Evolutionary conservation across 1,140 invertebrate species (phyloP).

Genomic region (Pemphigus obesinymphae): DNA sequence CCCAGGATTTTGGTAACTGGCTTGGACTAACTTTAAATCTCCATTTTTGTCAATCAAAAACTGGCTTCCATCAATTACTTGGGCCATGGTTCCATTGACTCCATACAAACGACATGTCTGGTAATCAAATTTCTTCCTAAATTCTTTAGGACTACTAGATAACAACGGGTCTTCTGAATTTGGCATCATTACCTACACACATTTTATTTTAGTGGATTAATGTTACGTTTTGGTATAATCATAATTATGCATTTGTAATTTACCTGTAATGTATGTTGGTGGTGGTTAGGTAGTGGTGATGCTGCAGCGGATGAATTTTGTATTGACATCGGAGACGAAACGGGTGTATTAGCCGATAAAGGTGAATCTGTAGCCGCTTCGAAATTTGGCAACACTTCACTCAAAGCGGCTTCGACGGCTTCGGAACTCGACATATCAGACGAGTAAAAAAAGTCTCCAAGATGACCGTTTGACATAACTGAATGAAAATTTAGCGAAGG

Average conservation of each 20-base stretch:
- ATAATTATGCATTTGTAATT: background rate
- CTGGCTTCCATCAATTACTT: constrained; percentile 57
- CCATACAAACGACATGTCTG: constrained; percentile 52
- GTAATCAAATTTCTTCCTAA: constrained; percentile 62
- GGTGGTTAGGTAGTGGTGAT: constrained; percentile 53
- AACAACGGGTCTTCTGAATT: constrained; percentile 77
- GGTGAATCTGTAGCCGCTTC: constrained; percentile 60
- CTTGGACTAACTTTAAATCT: constrained; percentile 62
- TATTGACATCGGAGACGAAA: constrained; percentile 56
- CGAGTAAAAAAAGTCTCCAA: constrained; percentile 77
- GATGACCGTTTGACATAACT: constrained; percentile 48
- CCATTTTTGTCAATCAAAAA: constrained; percentile 62
- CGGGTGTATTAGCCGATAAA: constrained; percentile 57
- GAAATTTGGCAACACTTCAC: constrained; percentile 71
- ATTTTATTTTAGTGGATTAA: background rate
- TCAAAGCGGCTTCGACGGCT: constrained; percentile 74
- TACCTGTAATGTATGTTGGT: constrained; percentile 30
- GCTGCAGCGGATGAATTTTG: constrained; percentile 55
- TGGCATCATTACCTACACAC: constrained; percentile 68
- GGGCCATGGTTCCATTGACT: constrained; percentile 58
- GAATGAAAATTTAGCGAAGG: constrained; percentile 54
- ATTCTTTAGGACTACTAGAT: constrained; percentile 75
- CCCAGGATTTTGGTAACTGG: constrained; percentile 47
- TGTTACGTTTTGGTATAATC: background rate
- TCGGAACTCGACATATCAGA: constrained; percentile 78